phyloP scores from a whole-genome alignment of 2,113 vertebrate species.

The Peromyscus leucopus region DNA sequence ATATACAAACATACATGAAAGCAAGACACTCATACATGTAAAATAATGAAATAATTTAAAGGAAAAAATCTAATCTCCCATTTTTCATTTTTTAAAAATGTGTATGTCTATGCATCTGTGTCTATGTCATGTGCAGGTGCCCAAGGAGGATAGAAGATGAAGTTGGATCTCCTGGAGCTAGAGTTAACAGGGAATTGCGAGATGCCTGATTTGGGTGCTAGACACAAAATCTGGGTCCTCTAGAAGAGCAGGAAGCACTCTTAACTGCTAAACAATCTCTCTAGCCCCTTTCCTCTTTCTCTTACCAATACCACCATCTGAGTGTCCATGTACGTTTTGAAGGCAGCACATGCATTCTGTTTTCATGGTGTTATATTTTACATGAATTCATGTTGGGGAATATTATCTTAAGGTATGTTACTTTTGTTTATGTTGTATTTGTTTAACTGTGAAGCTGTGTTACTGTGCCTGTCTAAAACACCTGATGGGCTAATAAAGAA shows the following conservation, averaged over 20 bases:
- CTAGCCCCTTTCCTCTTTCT: background rate
- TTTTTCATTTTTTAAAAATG: background rate
- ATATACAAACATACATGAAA: background rate
- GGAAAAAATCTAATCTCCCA: background rate
- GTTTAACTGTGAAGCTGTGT: too few relatives aligned
- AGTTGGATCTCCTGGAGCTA: background rate
- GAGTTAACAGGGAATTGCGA: background rate
- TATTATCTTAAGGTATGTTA: too few relatives aligned
- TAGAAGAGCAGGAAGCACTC: background rate
- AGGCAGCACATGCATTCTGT: background rate
- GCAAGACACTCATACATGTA: background rate
- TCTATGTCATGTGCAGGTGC: background rate
- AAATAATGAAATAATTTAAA: background rate
- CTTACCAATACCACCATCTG: slow-evolving; percentile 8
- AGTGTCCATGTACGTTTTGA: background rate
- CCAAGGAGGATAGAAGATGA: background rate
- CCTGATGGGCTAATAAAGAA: too few relatives aligned
- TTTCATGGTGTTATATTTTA: slow-evolving; percentile 30
- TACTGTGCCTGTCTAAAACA: too few relatives aligned
- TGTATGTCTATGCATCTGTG: background rate
- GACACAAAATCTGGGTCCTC: background rate
- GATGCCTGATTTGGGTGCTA: background rate
- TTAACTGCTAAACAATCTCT: background rate
- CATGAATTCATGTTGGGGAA: background rate
- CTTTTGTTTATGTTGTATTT: too few relatives aligned